Evolutionary conservation across 2,888 invertebrate species (phyloP).

Genomic region (Polylopha cassiicola): DNA sequence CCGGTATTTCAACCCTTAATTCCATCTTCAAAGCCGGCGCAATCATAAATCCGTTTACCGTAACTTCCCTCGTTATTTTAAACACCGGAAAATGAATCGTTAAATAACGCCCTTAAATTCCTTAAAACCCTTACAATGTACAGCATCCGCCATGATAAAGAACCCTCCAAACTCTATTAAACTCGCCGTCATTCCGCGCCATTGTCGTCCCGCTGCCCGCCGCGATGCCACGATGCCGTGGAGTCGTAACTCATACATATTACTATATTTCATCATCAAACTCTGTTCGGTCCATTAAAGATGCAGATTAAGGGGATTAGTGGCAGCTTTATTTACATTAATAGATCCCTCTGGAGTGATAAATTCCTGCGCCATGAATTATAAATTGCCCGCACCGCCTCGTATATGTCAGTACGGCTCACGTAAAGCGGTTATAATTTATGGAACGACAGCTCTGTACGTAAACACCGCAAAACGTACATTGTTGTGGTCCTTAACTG

Average conservation of each 20-base stretch:
- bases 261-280: slow-evolving; percentile 1
- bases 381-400: slow-evolving; percentile 4
- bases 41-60: too few species aligned
- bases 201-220: not conserved
- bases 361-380: slow-evolving; percentile 11
- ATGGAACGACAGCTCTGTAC: not conserved
- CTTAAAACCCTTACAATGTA: not conserved
- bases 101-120: not conserved
- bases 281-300: slow-evolving; percentile 7
- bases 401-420: not conserved
- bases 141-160: slow-evolving; percentile 1
- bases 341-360: slow-evolving; percentile 18
- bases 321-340: slow-evolving; percentile 16
- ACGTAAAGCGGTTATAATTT: slow-evolving; percentile 3
- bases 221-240: too few species aligned
- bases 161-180: slow-evolving; percentile 1
- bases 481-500: not conserved
- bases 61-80: too few species aligned
- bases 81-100: not conserved
- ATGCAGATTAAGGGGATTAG: slow-evolving; percentile 11
- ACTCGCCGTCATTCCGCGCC: slow-evolving; percentile 11
- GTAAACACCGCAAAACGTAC: slow-evolving; percentile 2
- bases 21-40: too few species aligned
- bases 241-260: slow-evolving; percentile 17
- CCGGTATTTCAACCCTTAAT: too few species aligned